A percentile compares a stretch with the other conserved stretches of the same genome.
Conservation (phyloP, 2,888 invertebrate genomes). For the Mylabris sibirica region DNA sequence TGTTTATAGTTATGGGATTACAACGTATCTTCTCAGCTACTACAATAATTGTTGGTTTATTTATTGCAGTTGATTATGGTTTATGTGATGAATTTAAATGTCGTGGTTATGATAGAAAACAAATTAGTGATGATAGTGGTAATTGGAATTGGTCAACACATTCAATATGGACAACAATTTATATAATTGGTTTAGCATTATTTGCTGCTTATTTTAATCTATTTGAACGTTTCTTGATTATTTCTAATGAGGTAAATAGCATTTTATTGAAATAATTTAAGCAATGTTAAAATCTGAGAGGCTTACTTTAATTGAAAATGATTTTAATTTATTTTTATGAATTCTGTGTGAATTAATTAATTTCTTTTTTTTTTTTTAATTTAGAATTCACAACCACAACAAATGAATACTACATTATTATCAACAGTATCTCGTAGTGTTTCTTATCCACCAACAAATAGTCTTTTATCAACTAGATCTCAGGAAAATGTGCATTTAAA, state of each 20-base stretch:
- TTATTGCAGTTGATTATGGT: constrained; percentile 69
- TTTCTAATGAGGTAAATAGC: constrained; percentile 42
- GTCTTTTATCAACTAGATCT: constrained; percentile 14
- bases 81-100: constrained; percentile 69
- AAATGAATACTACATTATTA: constrained; percentile 56
- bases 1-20: constrained; percentile 65
- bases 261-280: too few relatives aligned
- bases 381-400: constrained; percentile 48
- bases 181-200: constrained; percentile 64
- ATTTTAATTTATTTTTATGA: background rate
- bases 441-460: constrained; percentile 58
- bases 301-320: too few relatives aligned
- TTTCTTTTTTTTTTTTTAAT: constrained; percentile 22
- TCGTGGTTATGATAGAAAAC: constrained; percentile 63
- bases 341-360: background rate
- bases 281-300: too few relatives aligned
- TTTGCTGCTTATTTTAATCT: constrained; percentile 65
- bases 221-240: constrained; percentile 59
- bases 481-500: constrained; percentile 31
- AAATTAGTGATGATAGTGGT: constrained; percentile 57
- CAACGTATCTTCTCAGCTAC: constrained; percentile 68
- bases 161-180: constrained; percentile 66
- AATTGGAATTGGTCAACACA: constrained; percentile 64
- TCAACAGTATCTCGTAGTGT: constrained; percentile 65
- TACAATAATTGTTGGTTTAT: constrained; percentile 68